Evolutionary conservation across 2,888 invertebrate genomes (phyloP).

Genomic region (Ceriagrion tenellum): DNA sequence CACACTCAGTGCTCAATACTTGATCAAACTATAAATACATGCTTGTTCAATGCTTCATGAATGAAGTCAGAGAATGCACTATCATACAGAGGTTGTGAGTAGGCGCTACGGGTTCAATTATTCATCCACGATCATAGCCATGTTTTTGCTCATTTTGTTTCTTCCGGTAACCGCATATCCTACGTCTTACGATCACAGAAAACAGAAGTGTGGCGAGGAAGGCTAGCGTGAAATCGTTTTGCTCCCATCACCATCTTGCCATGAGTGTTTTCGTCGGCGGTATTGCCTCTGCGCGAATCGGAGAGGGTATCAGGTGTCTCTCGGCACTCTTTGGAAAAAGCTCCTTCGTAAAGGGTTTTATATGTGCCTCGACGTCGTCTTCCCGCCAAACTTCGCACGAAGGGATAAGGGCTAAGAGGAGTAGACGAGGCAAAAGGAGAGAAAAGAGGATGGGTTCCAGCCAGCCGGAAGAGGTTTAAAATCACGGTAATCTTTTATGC

Average conservation of each 20-base stretch:
- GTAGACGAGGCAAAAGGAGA: background rate
- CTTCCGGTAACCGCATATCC: background rate
- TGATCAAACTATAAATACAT: too few relatives aligned
- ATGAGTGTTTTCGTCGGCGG: conserved; percentile 24
- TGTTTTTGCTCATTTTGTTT: background rate
- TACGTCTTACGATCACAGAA: background rate
- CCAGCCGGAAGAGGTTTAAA: conserved; percentile 8
- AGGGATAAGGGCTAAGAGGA: background rate
- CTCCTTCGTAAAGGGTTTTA: conserved; percentile 11
- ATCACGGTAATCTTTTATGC: conserved; percentile 56
- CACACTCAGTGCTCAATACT: too few relatives aligned
- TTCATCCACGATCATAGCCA: background rate
- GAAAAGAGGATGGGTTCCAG: background rate
- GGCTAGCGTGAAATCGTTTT: conserved; percentile 3
- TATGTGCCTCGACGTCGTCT: background rate
- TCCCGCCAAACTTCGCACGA: too few relatives aligned
- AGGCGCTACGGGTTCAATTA: background rate
- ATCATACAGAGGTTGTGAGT: too few relatives aligned
- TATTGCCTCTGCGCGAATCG: conserved; percentile 23
- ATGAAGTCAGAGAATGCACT: too few relatives aligned
- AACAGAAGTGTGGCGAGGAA: background rate
- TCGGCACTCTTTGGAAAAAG: background rate
- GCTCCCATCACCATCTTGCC: background rate
- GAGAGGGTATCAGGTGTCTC: conserved; percentile 49
- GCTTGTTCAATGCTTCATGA: too few relatives aligned